phyloP scores from a whole-genome alignment of 2,888 invertebrate genomes.

The Lasioglossum marginatum region DNA sequence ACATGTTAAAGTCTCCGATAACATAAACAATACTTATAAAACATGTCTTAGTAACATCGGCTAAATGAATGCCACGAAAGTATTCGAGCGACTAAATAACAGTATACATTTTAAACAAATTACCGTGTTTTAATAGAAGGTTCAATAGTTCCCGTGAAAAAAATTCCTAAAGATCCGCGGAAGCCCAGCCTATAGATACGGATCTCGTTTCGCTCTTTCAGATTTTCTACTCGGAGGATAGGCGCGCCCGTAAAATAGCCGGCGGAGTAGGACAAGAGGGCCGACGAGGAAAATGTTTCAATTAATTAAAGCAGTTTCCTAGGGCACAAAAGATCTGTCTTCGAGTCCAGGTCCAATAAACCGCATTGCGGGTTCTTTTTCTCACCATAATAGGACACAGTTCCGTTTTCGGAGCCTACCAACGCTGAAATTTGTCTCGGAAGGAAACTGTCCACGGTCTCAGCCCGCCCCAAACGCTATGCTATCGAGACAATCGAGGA shows the following conservation, averaged over 20 bases:
- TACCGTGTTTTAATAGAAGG: too few relatives aligned
- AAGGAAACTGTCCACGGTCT: background rate
- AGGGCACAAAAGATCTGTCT: background rate
- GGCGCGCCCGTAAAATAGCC: background rate
- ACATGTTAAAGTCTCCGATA: too few relatives aligned
- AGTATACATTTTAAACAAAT: too few relatives aligned
- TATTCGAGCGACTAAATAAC: too few relatives aligned
- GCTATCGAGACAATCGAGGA: background rate
- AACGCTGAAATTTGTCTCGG: background rate
- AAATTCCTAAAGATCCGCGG: too few relatives aligned
- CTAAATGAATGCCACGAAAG: too few relatives aligned
- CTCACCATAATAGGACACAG: background rate
- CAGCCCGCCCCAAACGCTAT: background rate
- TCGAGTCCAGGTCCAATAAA: background rate
- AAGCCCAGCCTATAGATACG: too few relatives aligned
- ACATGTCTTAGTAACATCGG: too few relatives aligned
- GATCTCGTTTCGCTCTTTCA: background rate
- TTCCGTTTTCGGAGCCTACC: background rate
- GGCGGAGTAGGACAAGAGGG: constrained; percentile 3
- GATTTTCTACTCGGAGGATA: background rate
- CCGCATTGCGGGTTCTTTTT: constrained; percentile 4
- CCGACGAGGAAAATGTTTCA: constrained; percentile 11
- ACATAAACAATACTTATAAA: too few relatives aligned
- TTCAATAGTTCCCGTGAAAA: too few relatives aligned
- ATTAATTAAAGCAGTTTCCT: constrained; percentile 11